Base-by-base conservation (phyloP, 2,888 invertebrate species). In the Acleris holmiana region DNA sequence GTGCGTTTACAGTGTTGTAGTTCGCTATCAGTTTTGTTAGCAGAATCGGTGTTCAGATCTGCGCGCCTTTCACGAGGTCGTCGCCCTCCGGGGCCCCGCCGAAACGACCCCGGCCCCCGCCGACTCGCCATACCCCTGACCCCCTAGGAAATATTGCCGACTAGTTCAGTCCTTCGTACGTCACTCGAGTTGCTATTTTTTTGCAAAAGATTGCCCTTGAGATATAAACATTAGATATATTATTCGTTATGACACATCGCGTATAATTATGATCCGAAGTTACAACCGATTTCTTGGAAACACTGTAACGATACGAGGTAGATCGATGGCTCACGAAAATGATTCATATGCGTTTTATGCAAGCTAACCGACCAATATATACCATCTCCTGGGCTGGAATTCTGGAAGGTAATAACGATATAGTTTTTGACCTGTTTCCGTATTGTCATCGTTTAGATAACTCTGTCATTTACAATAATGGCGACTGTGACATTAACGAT, bases 61-160 rank as follows among this genome's bases (percentile, higher is more conserved):
- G 85, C 83, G 84, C 89, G 88, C 88, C 89, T 87, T 85, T 86
- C 89, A 85, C 89, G 89, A 84, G 90, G 89, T 90, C 91, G 89
- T 89, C 86, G 90, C 80, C 89, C 90, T 86, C 81, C 78, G 79
- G 86, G 80, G 85, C 85, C 86, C 87, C 86, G 78, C 85, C 83
- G 81, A 86, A 86, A 84, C 66, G 67, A 54, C 79, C 80, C 78
- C 79, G 73, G 73, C 76, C 81, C 79, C 80, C 80, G 74, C 74
- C 66, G 73, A 71, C 68, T 67, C 75, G 65, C 74, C 71, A 71
- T 75, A 77, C 80, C 81, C 80, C 84, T 80, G 74, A 79, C 80
- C 80, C 77, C 73, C 74, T 71, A 73, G 65, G 70, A 73, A 78
- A 79, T 82, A 79, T 77, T 72, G 80, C 76, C 75, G 77, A 80